Conservation (phyloP, 2,888 invertebrate genomes). For the Cosmia trapezina region DNA sequence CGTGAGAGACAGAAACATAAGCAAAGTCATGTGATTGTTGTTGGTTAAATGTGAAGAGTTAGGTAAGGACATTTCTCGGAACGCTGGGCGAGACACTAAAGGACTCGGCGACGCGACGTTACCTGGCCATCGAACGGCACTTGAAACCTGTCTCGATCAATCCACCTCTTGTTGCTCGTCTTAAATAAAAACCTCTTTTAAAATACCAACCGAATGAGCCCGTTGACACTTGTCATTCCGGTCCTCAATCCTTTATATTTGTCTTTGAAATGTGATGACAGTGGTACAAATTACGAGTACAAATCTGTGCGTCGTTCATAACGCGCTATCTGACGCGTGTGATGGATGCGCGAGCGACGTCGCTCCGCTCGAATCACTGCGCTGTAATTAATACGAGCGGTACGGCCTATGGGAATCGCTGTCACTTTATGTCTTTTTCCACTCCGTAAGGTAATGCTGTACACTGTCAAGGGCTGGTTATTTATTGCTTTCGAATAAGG, state of each 20-base stretch:
- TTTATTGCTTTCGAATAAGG: constrained; percentile 77
- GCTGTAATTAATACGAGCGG: constrained; percentile 87
- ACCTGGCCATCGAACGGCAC: constrained; percentile 87
- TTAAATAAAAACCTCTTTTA: constrained; percentile 89
- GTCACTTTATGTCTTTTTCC: constrained; percentile 85
- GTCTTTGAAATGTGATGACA: constrained; percentile 91
- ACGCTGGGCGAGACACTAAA: constrained; percentile 83
- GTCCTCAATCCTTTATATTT: constrained; percentile 90
- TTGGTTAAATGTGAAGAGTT: constrained; percentile 77
- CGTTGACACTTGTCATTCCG: constrained; percentile 90
- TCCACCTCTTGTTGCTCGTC: constrained; percentile 89
- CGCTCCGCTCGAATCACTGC: constrained; percentile 82
- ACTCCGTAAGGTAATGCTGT: constrained; percentile 82
- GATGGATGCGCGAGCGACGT: constrained; percentile 84
- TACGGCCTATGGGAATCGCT: constrained; percentile 85
- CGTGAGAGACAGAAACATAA: constrained; percentile 60
- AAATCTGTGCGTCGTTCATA: constrained; percentile 89
- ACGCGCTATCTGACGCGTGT: constrained; percentile 86
- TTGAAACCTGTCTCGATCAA: constrained; percentile 90
- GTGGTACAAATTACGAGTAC: constrained; percentile 90
- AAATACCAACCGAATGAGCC: constrained; percentile 88
- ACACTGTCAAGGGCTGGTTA: constrained; percentile 79
- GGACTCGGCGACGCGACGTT: constrained; percentile 79
- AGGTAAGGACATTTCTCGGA: constrained; percentile 87
- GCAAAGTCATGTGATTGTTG: constrained; percentile 73